These are phyloP conservation scores for Polietes domitor DNA, from an alignment of 2,888 invertebrate genomes.

Conservation along the genomic window DNA sequence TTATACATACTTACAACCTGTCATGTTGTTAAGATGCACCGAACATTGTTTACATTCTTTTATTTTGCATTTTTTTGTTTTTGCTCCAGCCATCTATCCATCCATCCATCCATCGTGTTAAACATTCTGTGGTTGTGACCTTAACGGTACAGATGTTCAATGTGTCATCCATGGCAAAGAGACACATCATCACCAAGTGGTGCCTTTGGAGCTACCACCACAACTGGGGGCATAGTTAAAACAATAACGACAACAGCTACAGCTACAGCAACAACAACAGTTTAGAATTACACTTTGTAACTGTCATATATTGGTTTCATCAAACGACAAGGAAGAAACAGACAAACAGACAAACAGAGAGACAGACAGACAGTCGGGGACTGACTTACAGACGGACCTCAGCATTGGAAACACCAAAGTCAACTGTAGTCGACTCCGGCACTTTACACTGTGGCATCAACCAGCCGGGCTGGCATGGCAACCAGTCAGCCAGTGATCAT, in stretches of 20 bases:
- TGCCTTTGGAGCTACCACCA: constrained; percentile 18
- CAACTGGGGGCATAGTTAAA: neutral
- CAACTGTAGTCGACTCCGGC: constrained; percentile 12
- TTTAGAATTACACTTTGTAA: constrained; percentile 67
- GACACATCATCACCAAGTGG: constrained; percentile 48
- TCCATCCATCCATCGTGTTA: neutral
- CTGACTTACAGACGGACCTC: constrained; percentile 33
- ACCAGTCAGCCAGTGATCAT: constrained; percentile 26
- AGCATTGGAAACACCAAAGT: constrained; percentile 51
- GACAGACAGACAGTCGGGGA: neutral
- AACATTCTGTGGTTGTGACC: constrained; percentile 60
- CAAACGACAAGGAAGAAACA: constrained; percentile 33
- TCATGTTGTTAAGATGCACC: constrained; percentile 1
- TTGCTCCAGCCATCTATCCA: neutral
- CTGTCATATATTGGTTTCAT: constrained; percentile 65
- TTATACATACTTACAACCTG: constrained; percentile 14
- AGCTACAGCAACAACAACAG: constrained; percentile 41
- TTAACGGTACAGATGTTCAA: constrained; percentile 62
- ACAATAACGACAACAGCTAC: neutral
- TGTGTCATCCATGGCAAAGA: constrained; percentile 49
- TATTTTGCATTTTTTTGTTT: neutral
- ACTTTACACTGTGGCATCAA: constrained; percentile 6
- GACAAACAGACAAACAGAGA: neutral
- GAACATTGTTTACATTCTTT: constrained; percentile 18
- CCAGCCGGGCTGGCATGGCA: neutral